phyloP scores from a whole-genome alignment of 2,113 vertebrate genomes.

The Pedetes capensis region DNA sequence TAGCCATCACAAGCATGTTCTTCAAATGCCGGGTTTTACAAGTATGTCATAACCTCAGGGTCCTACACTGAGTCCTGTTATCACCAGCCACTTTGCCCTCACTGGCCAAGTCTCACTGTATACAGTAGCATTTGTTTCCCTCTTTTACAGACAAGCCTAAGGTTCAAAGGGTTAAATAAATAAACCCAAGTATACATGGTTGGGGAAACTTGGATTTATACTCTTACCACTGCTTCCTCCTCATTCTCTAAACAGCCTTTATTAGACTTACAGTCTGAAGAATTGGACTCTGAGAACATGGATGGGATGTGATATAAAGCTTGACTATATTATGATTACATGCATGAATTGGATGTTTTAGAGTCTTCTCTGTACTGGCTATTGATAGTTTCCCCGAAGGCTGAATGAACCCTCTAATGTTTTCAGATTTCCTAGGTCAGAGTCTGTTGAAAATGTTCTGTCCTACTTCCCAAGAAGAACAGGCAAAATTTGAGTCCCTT shows the following conservation, averaged over 20 bases:
- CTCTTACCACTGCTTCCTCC: neutral
- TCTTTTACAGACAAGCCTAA: neutral
- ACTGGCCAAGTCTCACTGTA: neutral
- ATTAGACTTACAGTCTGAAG: neutral
- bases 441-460: neutral
- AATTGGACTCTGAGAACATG: neutral
- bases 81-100: neutral
- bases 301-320: neutral
- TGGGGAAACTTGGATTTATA: neutral
- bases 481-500: neutral
- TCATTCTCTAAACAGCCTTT: neutral
- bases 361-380: neutral
- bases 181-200: neutral
- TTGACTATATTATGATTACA: neutral
- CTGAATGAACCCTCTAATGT: neutral
- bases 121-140: neutral
- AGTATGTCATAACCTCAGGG: neutral
- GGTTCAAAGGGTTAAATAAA: neutral
- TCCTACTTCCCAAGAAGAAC: neutral
- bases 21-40: neutral
- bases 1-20: neutral
- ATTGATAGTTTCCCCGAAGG: neutral
- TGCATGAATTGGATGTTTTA: neutral
- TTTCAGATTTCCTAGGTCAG: neutral
- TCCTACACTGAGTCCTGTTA: accelerated